phyloP scores from a whole-genome alignment of 2,113 vertebrate species.

The Pterocles orientalis region DNA sequence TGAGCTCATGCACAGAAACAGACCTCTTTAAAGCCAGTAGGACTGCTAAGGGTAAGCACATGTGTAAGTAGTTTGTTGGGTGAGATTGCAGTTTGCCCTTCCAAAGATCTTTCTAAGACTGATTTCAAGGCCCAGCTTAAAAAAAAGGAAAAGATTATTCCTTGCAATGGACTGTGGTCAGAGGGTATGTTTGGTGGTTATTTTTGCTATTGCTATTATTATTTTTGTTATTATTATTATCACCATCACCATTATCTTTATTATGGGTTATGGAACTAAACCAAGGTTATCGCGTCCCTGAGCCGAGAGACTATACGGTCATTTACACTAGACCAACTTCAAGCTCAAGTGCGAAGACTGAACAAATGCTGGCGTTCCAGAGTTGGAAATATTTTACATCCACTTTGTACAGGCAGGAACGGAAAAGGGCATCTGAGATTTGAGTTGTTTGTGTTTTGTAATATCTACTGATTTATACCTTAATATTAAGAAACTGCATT shows the following conservation, averaged over 20 bases:
- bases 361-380: not conserved
- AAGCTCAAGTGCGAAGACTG: not conserved
- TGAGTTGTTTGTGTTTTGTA: not conserved
- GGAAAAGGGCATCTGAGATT: not conserved
- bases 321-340: not conserved
- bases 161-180: not conserved
- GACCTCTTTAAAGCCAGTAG: not conserved
- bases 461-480: not conserved
- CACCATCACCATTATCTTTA: not conserved
- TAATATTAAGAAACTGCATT: not conserved
- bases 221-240: not conserved
- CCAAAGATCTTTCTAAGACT: not conserved
- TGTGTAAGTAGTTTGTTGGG: not conserved
- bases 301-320: not conserved
- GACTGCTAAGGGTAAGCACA: not conserved
- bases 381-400: not conserved
- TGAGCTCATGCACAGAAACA: not conserved
- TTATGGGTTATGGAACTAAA: not conserved
- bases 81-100: not conserved
- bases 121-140: not conserved
- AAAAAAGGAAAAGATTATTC: not conserved
- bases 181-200: not conserved
- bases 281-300: accelerated
- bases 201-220: not conserved
- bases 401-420: not conserved